Conservation (phyloP, 2,888 invertebrate species). For the Rotaria sp. region DNA sequence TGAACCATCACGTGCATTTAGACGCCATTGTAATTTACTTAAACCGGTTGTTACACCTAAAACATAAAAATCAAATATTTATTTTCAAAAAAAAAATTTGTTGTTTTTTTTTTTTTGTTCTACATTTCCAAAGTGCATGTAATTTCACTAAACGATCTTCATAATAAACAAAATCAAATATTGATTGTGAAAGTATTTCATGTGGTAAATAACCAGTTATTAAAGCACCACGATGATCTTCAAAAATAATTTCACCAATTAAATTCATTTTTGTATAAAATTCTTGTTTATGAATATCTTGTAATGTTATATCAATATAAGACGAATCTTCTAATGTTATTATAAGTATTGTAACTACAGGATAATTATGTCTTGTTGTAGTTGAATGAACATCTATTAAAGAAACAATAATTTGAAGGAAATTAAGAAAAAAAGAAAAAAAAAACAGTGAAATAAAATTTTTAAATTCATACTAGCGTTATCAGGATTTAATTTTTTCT, state of each 20-base stretch:
- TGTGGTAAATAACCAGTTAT: slow-evolving; percentile 27
- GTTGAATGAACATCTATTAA: neutral
- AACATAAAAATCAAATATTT: too few species aligned
- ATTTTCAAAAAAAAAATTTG: neutral
- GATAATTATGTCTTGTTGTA: neutral
- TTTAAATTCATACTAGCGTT: neutral
- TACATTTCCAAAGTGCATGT: slow-evolving; percentile 28
- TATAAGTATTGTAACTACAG: neutral
- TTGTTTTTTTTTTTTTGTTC: neutral
- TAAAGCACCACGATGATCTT: slow-evolving; percentile 25
- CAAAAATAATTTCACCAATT: slow-evolving; percentile 9
- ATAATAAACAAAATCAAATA: slow-evolving; percentile 12
- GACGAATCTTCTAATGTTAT: neutral
- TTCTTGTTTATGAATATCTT: slow-evolving; percentile 13
- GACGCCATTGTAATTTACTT: slow-evolving; percentile 28
- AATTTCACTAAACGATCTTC: slow-evolving; percentile 21
- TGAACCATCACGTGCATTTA: neutral
- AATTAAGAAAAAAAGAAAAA: neutral
- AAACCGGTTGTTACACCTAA: neutral
- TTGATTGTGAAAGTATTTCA: neutral
- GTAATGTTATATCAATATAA: slow-evolving; percentile 1
- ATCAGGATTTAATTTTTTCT: neutral
- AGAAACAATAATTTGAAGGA: too few species aligned
- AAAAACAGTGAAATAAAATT: neutral
- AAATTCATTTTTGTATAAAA: slow-evolving; percentile 29